Evolutionary conservation across 2,113 vertebrate species (phyloP).

Genomic region (Neoarius graeffei): DNA sequence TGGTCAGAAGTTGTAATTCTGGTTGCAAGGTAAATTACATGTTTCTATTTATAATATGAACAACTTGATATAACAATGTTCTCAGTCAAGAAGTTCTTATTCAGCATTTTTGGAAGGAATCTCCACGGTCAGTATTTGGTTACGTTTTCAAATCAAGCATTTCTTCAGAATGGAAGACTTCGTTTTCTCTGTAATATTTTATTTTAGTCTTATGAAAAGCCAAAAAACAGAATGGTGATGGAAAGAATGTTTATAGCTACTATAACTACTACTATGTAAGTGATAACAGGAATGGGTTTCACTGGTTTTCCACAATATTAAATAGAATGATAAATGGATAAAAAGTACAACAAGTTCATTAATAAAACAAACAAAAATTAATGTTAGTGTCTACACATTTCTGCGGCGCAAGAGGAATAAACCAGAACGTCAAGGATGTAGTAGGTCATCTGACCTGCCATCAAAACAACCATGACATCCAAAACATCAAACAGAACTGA

Average conservation of each 20-base stretch:
- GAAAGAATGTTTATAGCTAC: neutral
- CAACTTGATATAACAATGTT: neutral
- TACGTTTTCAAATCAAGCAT: neutral
- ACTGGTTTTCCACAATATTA: neutral
- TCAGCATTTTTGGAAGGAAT: neutral
- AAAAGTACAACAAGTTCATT: neutral
- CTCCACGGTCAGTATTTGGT: neutral
- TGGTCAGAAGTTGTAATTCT: neutral
- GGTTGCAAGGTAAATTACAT: neutral
- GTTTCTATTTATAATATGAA: neutral
- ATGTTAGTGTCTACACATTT: neutral
- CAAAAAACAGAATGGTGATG: neutral
- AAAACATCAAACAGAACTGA: too few relatives aligned
- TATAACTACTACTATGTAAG: neutral
- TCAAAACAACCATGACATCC: too few relatives aligned
- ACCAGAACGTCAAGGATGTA: too few relatives aligned
- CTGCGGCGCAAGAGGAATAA: too few relatives aligned
- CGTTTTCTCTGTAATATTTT: neutral
- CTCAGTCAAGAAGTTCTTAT: neutral
- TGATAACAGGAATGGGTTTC: neutral
- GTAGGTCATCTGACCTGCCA: too few relatives aligned
- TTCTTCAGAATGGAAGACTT: neutral
- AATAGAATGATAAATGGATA: neutral
- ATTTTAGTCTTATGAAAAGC: neutral
- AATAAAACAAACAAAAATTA: neutral